Conservation (phyloP, 2,113 vertebrate species). For the Microtus pennsylvanicus region DNA sequence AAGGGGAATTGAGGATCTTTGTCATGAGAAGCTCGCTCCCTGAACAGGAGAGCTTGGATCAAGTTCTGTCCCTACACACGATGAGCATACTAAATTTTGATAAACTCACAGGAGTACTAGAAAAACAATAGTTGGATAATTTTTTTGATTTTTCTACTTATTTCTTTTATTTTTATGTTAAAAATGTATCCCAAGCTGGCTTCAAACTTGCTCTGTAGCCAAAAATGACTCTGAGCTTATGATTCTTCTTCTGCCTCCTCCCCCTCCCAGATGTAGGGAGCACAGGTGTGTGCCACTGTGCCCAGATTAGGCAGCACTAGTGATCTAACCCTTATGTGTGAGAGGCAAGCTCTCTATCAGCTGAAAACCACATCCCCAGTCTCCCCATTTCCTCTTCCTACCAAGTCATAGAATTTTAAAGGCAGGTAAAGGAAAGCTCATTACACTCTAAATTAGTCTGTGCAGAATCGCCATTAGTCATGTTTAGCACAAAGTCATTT, state of each 20-base stretch:
- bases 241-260: background rate
- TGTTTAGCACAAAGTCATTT: background rate
- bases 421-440: background rate
- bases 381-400: background rate
- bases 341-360: background rate
- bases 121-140: background rate
- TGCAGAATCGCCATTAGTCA: background rate
- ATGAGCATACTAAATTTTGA: constrained; percentile 10
- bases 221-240: background rate
- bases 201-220: background rate
- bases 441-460: background rate
- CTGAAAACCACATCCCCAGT: background rate
- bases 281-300: too few relatives aligned
- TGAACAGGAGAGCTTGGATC: background rate
- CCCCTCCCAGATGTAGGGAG: background rate
- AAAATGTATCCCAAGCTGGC: background rate
- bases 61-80: background rate
- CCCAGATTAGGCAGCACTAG: too few relatives aligned
- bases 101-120: background rate
- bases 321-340: background rate
- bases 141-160: constrained; percentile 28
- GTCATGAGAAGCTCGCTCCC: background rate
- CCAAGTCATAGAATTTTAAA: background rate
- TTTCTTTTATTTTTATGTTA: background rate
- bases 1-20: background rate